A percentile compares a stretch with the other conserved stretches of the same genome.
Evolutionary conservation across 2,888 invertebrate genomes (phyloP).

Genomic region (Anthophora plumipes): DNA sequence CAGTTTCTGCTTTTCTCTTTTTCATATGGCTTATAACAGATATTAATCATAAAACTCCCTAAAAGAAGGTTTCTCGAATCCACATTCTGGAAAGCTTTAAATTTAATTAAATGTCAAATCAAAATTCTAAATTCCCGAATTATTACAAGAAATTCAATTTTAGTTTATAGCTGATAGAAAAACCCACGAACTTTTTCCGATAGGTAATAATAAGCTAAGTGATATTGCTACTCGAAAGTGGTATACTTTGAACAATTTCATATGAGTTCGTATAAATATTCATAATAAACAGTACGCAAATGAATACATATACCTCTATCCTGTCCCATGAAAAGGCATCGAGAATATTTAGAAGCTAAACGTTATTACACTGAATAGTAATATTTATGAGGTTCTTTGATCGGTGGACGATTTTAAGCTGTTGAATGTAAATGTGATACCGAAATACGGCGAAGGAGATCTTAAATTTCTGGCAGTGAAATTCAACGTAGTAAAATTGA

Average conservation of each 20-base stretch:
- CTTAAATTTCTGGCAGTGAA: not conserved
- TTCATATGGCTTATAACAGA: too few species aligned
- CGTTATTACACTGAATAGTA: not conserved
- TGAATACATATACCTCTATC: not conserved
- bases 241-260: not conserved
- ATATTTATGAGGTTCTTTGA: not conserved
- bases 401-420: not conserved
- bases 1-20: not conserved
- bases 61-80: too few species aligned
- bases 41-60: too few species aligned
- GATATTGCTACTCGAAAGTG: not conserved
- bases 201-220: too few species aligned
- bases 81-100: too few species aligned
- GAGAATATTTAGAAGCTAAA: not conserved
- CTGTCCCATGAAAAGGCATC: too few species aligned
- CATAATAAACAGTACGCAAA: slow-evolving; percentile 1
- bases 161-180: too few species aligned
- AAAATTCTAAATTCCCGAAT: too few species aligned
- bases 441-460: too few species aligned
- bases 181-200: too few species aligned
- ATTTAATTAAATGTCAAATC: too few species aligned
- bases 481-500: not conserved
- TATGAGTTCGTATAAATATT: not conserved
- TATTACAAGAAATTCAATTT: too few species aligned
- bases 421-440: not conserved